Base-by-base conservation (phyloP, 1,140 invertebrate genomes). In the Harpegnathos saltator region DNA sequence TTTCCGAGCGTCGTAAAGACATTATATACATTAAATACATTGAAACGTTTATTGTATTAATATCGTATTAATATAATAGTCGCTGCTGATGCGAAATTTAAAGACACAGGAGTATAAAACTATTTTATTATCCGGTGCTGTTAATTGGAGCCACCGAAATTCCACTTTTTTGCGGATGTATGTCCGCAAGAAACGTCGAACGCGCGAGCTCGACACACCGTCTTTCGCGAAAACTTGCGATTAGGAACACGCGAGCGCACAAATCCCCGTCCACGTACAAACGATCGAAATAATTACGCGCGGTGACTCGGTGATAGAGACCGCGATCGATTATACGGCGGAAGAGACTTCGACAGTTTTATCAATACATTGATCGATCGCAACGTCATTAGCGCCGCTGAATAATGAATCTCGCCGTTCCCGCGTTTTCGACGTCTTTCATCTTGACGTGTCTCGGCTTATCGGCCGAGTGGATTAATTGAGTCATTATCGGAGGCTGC, bases 341-440 rank as follows among this genome's bases (percentile, higher is more conserved):
- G 19, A 56, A 58, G 63, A 58, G 56, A 54, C n/a, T 24, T 15
- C 17, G 12, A 19, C 5, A 19, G 19, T 66, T 66, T 24, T 58
- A 80, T 71, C 65, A 15, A 38, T 14, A 7, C 24, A 22, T 71
- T 80, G 58, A 71, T 80, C 52, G 58, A 71, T 80, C 52, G 63
- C 17, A 33, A 58, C 38, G 33, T 71, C 33, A 69, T 80, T 71
- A 69, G 38, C 24, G 17, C 22, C 14, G 24, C 14, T 71, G 65
- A 80, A 80, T 80, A 80, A 80, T 80, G 52, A 80, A 59, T 71
- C 33, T 24, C 19, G 15, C 38, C n/a, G 52, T 65, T 65, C 19
- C 15, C 19, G 26, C 15, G 17, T 29, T 48, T 59, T 69, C 19
- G 44, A 29, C 19, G 38, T 69, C 50, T 63, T 29, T 29, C 12